Percentiles rank a stretch among this genome's conserved stretches.
phyloP scores from a whole-genome alignment of 2,113 vertebrate species.

The Anas platyrhynchos region DNA sequence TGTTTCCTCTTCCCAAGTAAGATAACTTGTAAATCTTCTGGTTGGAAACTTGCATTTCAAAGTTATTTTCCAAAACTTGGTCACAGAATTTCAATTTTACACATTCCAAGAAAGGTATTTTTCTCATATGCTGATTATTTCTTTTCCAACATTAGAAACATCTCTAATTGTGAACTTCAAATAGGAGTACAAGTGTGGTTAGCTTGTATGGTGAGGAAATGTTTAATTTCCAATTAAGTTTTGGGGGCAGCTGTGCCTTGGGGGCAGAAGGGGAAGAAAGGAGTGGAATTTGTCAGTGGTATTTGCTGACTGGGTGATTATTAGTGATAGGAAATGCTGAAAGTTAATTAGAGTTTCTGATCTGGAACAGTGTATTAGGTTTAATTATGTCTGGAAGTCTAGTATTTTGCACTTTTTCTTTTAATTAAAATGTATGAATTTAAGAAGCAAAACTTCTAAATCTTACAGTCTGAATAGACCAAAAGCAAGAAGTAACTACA shows the following conservation, averaged over 20 bases:
- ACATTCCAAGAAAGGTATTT: neutral
- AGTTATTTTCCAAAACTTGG: neutral
- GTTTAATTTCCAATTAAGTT: slow-evolving; percentile 66
- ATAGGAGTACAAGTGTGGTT: slow-evolving; percentile 17
- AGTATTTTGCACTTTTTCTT: slow-evolving; percentile 46
- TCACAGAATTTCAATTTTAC: neutral
- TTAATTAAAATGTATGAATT: slow-evolving; percentile 61
- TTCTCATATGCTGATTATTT: neutral
- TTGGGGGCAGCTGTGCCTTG: slow-evolving; percentile 27
- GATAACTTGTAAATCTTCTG: neutral
- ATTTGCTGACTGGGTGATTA: slow-evolving; percentile 56
- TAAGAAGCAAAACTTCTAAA: slow-evolving; percentile 24
- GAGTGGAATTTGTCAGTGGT: neutral
- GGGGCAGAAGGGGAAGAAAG: slow-evolving; percentile 2
- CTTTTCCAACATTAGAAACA: neutral
- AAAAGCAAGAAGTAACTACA: neutral
- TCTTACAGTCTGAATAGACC: neutral
- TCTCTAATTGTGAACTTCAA: slow-evolving; percentile 48
- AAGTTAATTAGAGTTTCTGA: slow-evolving; percentile 66
- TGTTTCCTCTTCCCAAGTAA: neutral
- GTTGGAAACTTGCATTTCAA: neutral
- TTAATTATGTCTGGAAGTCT: slow-evolving; percentile 65
- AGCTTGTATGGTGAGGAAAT: slow-evolving; percentile 32
- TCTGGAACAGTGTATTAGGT: slow-evolving; percentile 49
- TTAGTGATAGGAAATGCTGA: slow-evolving; percentile 53